phyloP scores from a whole-genome alignment of 35 echinoderm and acorn worm genomes.

The Patiria miniata region DNA sequence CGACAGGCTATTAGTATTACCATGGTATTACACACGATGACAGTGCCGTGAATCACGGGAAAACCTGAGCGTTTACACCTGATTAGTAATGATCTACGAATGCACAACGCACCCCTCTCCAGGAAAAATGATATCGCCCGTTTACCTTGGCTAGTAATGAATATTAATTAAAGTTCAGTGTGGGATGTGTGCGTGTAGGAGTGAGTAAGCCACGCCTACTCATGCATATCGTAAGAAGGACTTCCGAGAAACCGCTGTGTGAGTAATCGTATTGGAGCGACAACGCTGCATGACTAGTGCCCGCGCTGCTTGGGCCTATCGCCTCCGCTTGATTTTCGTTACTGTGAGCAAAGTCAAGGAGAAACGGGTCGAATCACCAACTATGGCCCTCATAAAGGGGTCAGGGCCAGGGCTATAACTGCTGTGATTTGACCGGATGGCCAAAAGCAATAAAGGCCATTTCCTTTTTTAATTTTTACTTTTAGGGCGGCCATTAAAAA shows the following conservation, averaged over 20 bases:
- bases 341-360: too few species aligned
- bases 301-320: too few species aligned
- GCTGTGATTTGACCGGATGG: too few species aligned
- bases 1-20: background rate
- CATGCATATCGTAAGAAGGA: slow-evolving; percentile 16
- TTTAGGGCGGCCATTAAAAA: too few species aligned
- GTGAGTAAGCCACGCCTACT: slow-evolving; percentile 7
- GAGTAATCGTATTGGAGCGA: slow-evolving; percentile 6
- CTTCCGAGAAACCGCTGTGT: slow-evolving; percentile 1
- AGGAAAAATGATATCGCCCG: background rate
- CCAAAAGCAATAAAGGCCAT: too few species aligned
- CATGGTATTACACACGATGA: slow-evolving; percentile 3
- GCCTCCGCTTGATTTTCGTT: too few species aligned
- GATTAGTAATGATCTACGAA: background rate
- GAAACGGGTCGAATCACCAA: too few species aligned
- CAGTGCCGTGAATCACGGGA: background rate
- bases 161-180: too few species aligned
- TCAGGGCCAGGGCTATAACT: too few species aligned
- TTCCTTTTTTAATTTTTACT: too few species aligned
- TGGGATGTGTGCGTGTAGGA: too few species aligned
- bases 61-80: background rate
- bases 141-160: background rate
- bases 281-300: background rate
- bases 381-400: too few species aligned
- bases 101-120: background rate